These are phyloP conservation scores for Ctenopoma multispine DNA, from an alignment of 2,797 vertebrate species.

Conservation along the genomic window DNA sequence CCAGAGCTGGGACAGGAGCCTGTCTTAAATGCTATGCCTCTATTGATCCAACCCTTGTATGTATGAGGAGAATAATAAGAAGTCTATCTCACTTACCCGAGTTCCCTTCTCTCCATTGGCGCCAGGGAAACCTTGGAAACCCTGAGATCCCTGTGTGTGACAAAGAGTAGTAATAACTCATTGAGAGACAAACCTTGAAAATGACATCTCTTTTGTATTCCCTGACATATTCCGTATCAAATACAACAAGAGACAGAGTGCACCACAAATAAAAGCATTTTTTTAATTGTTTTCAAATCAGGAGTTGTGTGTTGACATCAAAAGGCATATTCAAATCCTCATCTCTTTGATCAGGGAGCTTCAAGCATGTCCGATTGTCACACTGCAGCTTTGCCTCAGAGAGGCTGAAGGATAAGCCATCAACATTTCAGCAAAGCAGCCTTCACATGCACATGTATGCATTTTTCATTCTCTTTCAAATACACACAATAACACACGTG, in stretches of 20 bases:
- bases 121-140: slow-evolving; percentile 97
- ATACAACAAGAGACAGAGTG: slow-evolving; percentile 36
- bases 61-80: slow-evolving; percentile 54
- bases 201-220: slow-evolving; percentile 48
- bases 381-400: slow-evolving; percentile 40
- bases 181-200: slow-evolving; percentile 33
- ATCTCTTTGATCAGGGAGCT: slow-evolving; percentile 79
- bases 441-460: slow-evolving; percentile 17
- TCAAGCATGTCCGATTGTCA: slow-evolving; percentile 72
- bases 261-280: slow-evolving; percentile 35
- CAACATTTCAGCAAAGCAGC: slow-evolving; percentile 44
- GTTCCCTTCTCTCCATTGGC: slow-evolving; percentile 98
- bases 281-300: slow-evolving; percentile 57
- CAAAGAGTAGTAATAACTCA: slow-evolving; percentile 52
- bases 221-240: slow-evolving; percentile 43
- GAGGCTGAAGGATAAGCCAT: slow-evolving; percentile 43
- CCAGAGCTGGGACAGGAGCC: slow-evolving; percentile 20
- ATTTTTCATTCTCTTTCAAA: slow-evolving; percentile 41
- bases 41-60: slow-evolving; percentile 48
- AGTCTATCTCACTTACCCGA: slow-evolving; percentile 85
- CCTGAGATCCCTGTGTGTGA: slow-evolving; percentile 89
- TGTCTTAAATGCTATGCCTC: slow-evolving; percentile 19
- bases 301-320: slow-evolving; percentile 64
- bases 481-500: slow-evolving; percentile 5
- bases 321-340: slow-evolving; percentile 71